These are phyloP conservation scores for Aspidiotus rigidus DNA, from an alignment of 2,888 invertebrate species.

Conservation along the genomic window DNA sequence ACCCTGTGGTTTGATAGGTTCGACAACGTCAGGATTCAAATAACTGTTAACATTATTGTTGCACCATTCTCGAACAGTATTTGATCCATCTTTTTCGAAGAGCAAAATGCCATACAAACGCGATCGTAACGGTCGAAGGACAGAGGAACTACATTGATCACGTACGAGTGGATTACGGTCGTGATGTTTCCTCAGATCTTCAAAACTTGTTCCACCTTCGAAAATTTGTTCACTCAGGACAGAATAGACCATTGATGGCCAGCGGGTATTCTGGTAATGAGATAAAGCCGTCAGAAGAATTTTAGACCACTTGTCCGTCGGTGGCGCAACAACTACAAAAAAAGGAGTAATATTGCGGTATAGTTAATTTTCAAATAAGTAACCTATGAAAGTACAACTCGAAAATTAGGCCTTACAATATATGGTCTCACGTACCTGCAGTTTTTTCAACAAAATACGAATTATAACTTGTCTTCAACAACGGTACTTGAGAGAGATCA, in stretches of 20 bases:
- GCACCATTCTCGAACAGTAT: conserved; percentile 40
- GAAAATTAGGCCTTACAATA: too few relatives aligned
- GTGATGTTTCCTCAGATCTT: conserved; percentile 36
- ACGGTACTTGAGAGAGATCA: not conserved
- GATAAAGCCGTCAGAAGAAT: conserved; percentile 11
- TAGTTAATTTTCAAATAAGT: too few relatives aligned
- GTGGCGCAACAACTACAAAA: not conserved
- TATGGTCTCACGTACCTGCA: not conserved
- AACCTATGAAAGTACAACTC: too few relatives aligned
- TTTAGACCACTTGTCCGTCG: conserved; percentile 5
- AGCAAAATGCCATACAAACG: conserved; percentile 40
- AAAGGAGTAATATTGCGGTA: too few relatives aligned
- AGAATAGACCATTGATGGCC: conserved; percentile 22
- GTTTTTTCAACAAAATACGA: conserved; percentile 12
- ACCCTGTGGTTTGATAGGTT: conserved; percentile 25
- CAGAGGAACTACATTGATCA: conserved; percentile 7
- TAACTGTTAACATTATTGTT: conserved; percentile 39
- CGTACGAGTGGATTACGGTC: not conserved
- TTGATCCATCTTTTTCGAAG: conserved; percentile 35
- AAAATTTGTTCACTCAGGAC: conserved; percentile 39
- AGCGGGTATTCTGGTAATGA: not conserved
- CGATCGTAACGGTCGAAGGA: conserved; percentile 38
- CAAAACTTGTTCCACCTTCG: conserved; percentile 40
- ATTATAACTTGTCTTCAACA: conserved; percentile 1
- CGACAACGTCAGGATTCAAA: conserved; percentile 14